Conservation (phyloP, 2,888 invertebrate genomes). For the Leptopilina syphax region DNA sequence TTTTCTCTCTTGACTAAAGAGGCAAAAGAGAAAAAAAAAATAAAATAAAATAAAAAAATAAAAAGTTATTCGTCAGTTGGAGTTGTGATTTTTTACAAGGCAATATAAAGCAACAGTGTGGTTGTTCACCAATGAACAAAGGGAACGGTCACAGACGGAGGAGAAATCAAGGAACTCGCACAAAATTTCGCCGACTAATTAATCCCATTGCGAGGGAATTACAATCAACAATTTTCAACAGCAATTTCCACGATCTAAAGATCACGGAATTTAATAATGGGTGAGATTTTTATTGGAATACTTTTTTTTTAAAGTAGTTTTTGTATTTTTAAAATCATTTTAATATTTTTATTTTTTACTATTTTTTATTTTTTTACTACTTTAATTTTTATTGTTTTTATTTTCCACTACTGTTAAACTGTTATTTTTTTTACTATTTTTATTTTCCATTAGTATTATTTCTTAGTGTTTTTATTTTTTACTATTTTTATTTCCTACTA, state of each 20-base stretch:
- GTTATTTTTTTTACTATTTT: too few species aligned
- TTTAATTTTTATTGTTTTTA: too few species aligned
- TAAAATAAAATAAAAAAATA: slow-evolving; percentile 42
- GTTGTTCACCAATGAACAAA: slow-evolving; percentile 69
- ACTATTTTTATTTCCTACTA: too few species aligned
- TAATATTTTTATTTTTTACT: neutral
- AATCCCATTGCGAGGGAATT: slow-evolving; percentile 58
- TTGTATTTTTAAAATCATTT: slow-evolving; percentile 3
- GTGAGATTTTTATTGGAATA: slow-evolving; percentile 51
- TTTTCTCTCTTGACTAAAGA: too few species aligned
- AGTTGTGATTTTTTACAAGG: slow-evolving; percentile 23
- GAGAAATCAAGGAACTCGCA: slow-evolving; percentile 68
- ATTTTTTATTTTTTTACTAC: too few species aligned
- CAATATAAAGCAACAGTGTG: slow-evolving; percentile 32
- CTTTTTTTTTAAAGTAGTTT: neutral
- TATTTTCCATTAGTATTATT: too few species aligned
- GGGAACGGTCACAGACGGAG: slow-evolving; percentile 62
- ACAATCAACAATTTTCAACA: slow-evolving; percentile 42
- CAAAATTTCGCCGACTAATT: slow-evolving; percentile 65
- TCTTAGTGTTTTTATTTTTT: too few species aligned
- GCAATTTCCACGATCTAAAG: slow-evolving; percentile 47
- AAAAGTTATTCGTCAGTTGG: slow-evolving; percentile 52
- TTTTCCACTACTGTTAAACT: too few species aligned
- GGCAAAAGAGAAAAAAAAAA: slow-evolving; percentile 35
- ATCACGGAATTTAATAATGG: slow-evolving; percentile 60